Evolutionary conservation across 1,140 invertebrate genomes (phyloP), one percentile per base, ranked within the genome.

Genomic region (Heliconius hewitsoni): DNA sequence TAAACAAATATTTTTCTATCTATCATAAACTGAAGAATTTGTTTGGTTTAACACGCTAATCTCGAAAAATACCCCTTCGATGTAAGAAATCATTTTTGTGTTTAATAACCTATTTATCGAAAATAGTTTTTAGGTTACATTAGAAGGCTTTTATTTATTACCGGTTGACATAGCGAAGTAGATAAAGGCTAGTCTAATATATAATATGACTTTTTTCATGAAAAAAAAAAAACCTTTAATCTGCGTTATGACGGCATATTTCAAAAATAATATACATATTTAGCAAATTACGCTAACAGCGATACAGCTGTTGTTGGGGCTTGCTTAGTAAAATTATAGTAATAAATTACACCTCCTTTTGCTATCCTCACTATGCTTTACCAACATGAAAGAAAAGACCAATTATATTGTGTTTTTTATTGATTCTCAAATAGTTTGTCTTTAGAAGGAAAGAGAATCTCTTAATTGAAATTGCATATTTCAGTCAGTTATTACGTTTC

Each of bases 271-370:
- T 66, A 30, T 66, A 66, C 57, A 66, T 66, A 66, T 30, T 66
- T 66, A 66, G 27, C 60, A 66, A 66, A 66, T 66, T 27, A 66
- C 60, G 60, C 60, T 30, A 27, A 66, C 60, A 23, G 60, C 60
- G 9, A 66, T 66, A 66, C 23, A 27, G 60, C 60, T 66, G 60
- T 27, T 66, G 30, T 8, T 16, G 13, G 23, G 23, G 60, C 60
- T 66, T 66, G 23, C 60, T 66, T 30, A 30, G 23, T 57, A 19
- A 66, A 66, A 66, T 66, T 66, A 66, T 1, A 66, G 23, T 27
- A 66, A 66, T 66, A 66, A 30, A 66, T 66, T 66, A 27, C 23
- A 66, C 60, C 60, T 16, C 3, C 23, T 27, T 66, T 66, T 60
- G 13, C 42, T 46, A 16, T 46, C 11, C 11, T 66, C 30, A 66